Evolutionary conservation across 2,113 vertebrate genomes (phyloP).

Genomic region (Callocephalon fimbriatum): DNA sequence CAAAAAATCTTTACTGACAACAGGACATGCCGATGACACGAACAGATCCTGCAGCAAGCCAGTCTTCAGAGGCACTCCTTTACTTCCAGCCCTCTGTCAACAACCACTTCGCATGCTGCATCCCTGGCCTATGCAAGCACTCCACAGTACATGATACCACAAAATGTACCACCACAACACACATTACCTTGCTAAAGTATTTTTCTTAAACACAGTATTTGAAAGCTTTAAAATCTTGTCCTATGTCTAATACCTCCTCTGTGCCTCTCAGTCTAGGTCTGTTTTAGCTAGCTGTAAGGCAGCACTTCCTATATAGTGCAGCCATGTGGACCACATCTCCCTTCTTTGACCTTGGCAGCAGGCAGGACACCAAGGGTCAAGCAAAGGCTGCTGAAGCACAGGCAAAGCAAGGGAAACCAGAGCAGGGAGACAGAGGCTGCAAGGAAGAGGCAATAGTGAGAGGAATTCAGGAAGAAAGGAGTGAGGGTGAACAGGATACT

Average conservation of each 20-base stretch:
- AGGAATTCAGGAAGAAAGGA: background rate
- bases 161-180: rapidly evolving
- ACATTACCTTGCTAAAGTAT: background rate
- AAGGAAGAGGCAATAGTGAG: background rate
- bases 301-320: background rate
- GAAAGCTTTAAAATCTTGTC: background rate
- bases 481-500: rapidly evolving
- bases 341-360: background rate
- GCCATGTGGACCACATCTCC: rapidly evolving
- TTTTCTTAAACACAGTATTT: background rate
- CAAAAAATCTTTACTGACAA: background rate
- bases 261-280: background rate
- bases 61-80: background rate
- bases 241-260: rapidly evolving
- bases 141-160: rapidly evolving
- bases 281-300: background rate
- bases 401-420: background rate
- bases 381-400: background rate
- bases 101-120: rapidly evolving
- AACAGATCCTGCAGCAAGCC: background rate
- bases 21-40: rapidly evolving
- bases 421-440: background rate
- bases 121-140: background rate
- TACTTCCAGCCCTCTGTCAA: background rate
- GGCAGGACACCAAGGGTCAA: rapidly evolving